Evolutionary conservation across 1,140 invertebrate species (phyloP).

Genomic region (Oncopeltus fasciatus): DNA sequence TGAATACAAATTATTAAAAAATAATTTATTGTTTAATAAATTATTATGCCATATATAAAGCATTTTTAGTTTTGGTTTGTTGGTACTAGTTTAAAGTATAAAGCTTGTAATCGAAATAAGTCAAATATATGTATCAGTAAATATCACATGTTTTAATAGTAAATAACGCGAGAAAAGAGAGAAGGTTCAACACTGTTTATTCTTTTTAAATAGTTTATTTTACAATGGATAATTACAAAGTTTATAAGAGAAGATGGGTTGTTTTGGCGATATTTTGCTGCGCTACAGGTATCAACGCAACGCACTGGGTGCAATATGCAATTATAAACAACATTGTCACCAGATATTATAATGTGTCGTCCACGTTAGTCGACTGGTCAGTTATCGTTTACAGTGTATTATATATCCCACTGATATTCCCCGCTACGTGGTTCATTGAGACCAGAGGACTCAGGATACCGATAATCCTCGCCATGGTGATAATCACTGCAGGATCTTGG

Average conservation of each 20-base stretch:
- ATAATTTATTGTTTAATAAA: no score
- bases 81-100: no score
- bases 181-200: no score
- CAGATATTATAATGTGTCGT: constrained; percentile 53
- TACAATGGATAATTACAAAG: no score
- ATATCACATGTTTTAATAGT: no score
- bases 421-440: constrained; percentile 76
- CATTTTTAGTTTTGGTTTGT: no score
- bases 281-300: constrained; percentile 78
- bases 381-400: constrained; percentile 94
- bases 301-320: constrained; percentile 82
- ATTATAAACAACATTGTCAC: constrained; percentile 62
- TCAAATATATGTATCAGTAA: no score
- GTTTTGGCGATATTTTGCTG: constrained; percentile 75
- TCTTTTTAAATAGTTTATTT: no score
- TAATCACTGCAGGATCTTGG: constrained; percentile 47
- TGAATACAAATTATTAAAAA: no score
- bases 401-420: constrained; percentile 92
- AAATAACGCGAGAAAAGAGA: no score
- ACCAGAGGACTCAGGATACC: constrained; percentile 47
- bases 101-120: no score
- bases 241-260: constrained; percentile 67
- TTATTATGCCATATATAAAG: no score
- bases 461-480: constrained; percentile 41
- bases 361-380: constrained; percentile 76